Evolutionary conservation across 2,888 invertebrate genomes (phyloP), one percentile per base, ranked within the genome.

Genomic region (Eupithecia centaureata): DNA sequence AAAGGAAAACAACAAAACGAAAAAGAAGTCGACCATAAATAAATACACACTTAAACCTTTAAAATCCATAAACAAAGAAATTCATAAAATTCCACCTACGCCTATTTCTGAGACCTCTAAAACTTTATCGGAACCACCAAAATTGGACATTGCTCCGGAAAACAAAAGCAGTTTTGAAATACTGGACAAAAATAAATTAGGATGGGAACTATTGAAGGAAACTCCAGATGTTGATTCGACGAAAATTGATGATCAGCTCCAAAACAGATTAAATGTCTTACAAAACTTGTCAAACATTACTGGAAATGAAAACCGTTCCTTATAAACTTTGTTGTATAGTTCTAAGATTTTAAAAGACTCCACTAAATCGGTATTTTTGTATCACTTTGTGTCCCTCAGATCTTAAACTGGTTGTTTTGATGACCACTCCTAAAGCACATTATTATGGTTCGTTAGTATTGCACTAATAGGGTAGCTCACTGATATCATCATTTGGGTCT

Each of bases 181-280:
- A 66, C 81, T 95, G 63, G 94, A 95, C 76, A 94, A 94, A 79
- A 94, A 95, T 71, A 93, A 93, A 68, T 83, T 95, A 56, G 70
- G 66, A 42, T 95, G 95, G 95, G 94, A 94, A 63, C 88, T 95
- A 77, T 83, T 95, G 18, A 94, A 94, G 80, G 95, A 95, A 85
- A 94, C 85, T 30, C 80, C 91, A n/a, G 85, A 87, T 56, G 74
- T 78, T 32, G 90, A 89, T 73, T 73, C 80, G 61, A 70, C 82
- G 8, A 91, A 89, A 82, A 76, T 89, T 73, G 91, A 90, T 61
- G 90, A 91, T 74, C 91, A 89, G 80, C 74, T 89, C 77, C 86
- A 90, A 73, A 87, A 86, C 77, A 87, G 84, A 79, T 61, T 90
- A 80, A 87, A 85, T 73, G 77, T 84, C 65, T 76, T 87, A 76